Percentiles rank a stretch among this genome's conserved stretches.
Conservation (phyloP, 1,140 invertebrate genomes). For the Meloidogyne hapla region DNA sequence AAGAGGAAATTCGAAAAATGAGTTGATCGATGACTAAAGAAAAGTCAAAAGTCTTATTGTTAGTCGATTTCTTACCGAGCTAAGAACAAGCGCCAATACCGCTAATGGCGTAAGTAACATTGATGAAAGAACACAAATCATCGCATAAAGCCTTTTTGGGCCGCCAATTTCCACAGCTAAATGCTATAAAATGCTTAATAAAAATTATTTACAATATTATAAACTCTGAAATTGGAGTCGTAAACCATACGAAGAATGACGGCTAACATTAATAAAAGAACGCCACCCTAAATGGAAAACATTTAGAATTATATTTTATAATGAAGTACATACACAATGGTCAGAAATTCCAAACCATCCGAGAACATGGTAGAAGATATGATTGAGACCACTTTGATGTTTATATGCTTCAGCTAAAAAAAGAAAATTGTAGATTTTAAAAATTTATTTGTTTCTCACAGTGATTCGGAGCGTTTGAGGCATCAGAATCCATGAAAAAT, state of each 20-base stretch:
- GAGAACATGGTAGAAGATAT: constrained; percentile 67
- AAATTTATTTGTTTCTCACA: constrained; percentile 36
- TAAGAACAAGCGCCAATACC: constrained; percentile 54
- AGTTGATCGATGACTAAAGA: constrained; percentile 49
- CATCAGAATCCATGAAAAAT: constrained; percentile 68
- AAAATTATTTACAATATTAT: constrained; percentile 36
- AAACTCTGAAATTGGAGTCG: constrained; percentile 51
- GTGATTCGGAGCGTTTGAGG: constrained; percentile 58
- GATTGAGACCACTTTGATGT: constrained; percentile 66
- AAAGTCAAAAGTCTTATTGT: neutral
- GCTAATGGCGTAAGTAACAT: constrained; percentile 66
- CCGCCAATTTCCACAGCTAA: constrained; percentile 68
- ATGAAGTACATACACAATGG: constrained; percentile 54
- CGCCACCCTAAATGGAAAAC: constrained; percentile 64
- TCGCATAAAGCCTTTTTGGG: constrained; percentile 66
- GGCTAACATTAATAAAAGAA: constrained; percentile 66
- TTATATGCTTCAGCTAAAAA: constrained; percentile 54
- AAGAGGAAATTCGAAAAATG: constrained; percentile 64
- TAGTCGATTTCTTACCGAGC: constrained; percentile 29
- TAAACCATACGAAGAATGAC: constrained; percentile 65
- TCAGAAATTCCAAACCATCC: constrained; percentile 67
- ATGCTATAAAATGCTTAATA: constrained; percentile 61
- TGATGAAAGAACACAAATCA: constrained; percentile 65
- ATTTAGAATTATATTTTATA: too few species aligned
- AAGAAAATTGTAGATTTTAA: neutral